Conservation (phyloP, 2,797 vertebrate species). For the Eulemur rubriventer region DNA sequence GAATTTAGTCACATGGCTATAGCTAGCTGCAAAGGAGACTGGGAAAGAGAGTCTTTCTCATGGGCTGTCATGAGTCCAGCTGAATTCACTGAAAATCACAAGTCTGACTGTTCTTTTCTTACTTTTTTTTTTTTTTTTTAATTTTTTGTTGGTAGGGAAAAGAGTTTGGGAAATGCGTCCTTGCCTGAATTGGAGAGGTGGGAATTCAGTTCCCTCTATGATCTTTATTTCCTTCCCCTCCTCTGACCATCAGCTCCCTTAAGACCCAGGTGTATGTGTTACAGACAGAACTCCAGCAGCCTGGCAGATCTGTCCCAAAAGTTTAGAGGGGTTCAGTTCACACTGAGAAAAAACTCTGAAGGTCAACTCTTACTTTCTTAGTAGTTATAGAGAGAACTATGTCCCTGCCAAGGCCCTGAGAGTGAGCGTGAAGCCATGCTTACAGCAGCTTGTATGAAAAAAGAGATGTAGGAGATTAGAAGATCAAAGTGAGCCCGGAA, state of each 20-base stretch:
- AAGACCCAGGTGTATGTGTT: not conserved
- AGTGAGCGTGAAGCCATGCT: not conserved
- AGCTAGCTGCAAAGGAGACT: not conserved
- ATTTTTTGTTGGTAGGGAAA: not conserved
- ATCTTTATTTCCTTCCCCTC: not conserved
- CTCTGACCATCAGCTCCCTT: not conserved
- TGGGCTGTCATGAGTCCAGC: not conserved
- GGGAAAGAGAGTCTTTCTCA: not conserved
- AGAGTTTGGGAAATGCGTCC: not conserved
- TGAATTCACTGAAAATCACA: constrained; percentile 9
- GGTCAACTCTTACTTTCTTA: not conserved
- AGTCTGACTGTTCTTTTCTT: not conserved
- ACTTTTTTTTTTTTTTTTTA: not conserved
- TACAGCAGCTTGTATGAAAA: not conserved
- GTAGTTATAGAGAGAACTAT: not conserved
- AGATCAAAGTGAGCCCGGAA: not conserved
- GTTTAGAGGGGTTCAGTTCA: not conserved
- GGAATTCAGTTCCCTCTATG: not conserved
- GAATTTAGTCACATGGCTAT: not conserved
- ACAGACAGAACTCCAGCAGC: not conserved
- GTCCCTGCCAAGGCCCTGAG: not conserved
- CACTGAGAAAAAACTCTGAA: not conserved
- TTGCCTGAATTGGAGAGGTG: not conserved
- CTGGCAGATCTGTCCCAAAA: not conserved
- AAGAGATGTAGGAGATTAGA: not conserved